These are phyloP conservation scores for Drosophila cognata DNA, from an alignment of 2,888 invertebrate species.

Conservation along the genomic window DNA sequence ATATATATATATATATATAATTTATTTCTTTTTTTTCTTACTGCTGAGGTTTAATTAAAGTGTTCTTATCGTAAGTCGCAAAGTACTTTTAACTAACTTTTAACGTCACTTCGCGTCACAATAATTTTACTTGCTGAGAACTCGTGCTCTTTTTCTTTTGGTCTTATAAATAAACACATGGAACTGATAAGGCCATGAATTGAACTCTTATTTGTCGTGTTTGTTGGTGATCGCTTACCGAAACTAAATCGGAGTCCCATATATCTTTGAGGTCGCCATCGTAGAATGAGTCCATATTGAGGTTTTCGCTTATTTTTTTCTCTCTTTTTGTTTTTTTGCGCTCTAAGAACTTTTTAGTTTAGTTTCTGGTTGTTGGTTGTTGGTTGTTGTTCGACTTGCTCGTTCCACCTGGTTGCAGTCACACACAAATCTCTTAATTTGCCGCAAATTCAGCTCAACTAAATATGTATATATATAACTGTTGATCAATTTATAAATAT, in stretches of 20 bases:
- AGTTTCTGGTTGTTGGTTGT: constrained; percentile 17
- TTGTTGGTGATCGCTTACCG: constrained; percentile 87
- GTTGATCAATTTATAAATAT: constrained; percentile 30
- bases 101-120: constrained; percentile 24
- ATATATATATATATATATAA: not conserved
- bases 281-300: constrained; percentile 90
- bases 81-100: constrained; percentile 19
- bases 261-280: constrained; percentile 92
- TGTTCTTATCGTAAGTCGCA: constrained; percentile 28
- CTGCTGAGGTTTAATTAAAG: constrained; percentile 15
- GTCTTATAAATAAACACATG: constrained; percentile 7
- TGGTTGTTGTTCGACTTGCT: constrained; percentile 48
- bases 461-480: constrained; percentile 14
- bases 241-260: constrained; percentile 93
- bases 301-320: constrained; percentile 27
- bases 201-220: constrained; percentile 13
- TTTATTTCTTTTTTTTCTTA: constrained; percentile 6
- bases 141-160: not conserved
- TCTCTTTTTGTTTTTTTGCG: constrained; percentile 37
- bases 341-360: constrained; percentile 62
- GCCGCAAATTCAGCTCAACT: constrained; percentile 42
- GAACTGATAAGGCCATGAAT: constrained; percentile 45
- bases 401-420: constrained; percentile 73
- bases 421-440: constrained; percentile 59
- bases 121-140: not conserved